phyloP scores from a whole-genome alignment of 2,888 invertebrate species.

The Dendrolimus pini region DNA sequence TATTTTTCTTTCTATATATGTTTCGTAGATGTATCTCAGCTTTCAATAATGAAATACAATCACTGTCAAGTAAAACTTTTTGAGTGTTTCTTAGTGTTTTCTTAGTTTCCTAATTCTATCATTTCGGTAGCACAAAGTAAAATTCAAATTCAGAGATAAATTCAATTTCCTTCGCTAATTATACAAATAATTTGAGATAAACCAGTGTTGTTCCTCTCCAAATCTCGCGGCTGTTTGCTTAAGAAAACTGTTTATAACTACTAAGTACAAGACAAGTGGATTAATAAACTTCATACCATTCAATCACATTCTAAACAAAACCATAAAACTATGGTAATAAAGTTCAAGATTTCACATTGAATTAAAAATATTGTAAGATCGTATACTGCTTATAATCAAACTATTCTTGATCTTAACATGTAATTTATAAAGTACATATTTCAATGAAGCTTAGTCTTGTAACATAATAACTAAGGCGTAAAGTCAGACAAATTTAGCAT shows the following conservation, averaged over 20 bases:
- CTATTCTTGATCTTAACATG: background rate
- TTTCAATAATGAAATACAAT: no score
- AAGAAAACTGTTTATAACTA: slow-evolving; percentile 27
- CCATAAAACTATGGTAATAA: background rate
- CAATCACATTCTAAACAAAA: background rate
- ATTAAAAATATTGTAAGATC: background rate
- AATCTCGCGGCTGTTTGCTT: slow-evolving; percentile 19
- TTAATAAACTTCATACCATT: background rate
- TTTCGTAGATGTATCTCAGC: no score
- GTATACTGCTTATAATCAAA: background rate
- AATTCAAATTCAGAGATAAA: background rate
- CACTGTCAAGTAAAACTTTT: no score
- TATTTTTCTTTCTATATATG: no score
- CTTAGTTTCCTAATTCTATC: no score
- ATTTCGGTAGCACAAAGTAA: background rate
- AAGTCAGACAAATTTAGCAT: background rate
- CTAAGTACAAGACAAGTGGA: slow-evolving; percentile 9
- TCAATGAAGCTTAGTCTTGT: background rate
- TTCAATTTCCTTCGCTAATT: slow-evolving; percentile 4
- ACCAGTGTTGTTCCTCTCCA: slow-evolving; percentile 14
- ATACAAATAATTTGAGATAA: slow-evolving; percentile 5
- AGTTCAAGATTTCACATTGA: slow-evolving; percentile 1
- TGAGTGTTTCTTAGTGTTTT: no score
- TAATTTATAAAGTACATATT: background rate
- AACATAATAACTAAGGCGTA: background rate